Percentiles rank a stretch among this genome's conserved stretches.
Evolutionary conservation across 2,888 invertebrate genomes (phyloP).

Genomic region (Latrodectus hesperus): DNA sequence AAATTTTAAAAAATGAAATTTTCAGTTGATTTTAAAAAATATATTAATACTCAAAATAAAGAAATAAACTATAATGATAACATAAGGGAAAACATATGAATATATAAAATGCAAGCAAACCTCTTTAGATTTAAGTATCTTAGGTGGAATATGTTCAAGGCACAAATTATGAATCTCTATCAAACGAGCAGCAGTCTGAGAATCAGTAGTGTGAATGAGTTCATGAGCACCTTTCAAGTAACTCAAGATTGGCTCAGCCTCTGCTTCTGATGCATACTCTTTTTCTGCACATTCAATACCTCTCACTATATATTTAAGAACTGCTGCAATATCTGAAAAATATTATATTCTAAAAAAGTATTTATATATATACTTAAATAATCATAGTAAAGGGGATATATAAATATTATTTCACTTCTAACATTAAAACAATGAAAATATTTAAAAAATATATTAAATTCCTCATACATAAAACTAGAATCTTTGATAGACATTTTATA

Average conservation of each 20-base stretch:
- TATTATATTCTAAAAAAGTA: not conserved
- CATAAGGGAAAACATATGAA: too few relatives aligned
- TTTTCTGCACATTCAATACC: slow-evolving; percentile 72
- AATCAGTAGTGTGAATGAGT: slow-evolving; percentile 71
- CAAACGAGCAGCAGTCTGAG: slow-evolving; percentile 76
- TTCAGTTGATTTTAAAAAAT: too few relatives aligned
- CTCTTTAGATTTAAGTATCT: slow-evolving; percentile 80
- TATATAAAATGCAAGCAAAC: slow-evolving; percentile 74
- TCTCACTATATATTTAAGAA: slow-evolving; percentile 72
- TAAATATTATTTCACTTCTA: too few relatives aligned
- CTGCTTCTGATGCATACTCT: slow-evolving; percentile 65
- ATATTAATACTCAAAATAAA: too few relatives aligned
- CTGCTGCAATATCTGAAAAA: slow-evolving; percentile 72
- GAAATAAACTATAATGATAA: too few relatives aligned
- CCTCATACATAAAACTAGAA: too few relatives aligned
- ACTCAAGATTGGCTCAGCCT: slow-evolving; percentile 59
- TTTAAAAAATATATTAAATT: too few relatives aligned
- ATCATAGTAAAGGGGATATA: too few relatives aligned
- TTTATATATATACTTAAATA: not conserved
- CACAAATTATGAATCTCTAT: slow-evolving; percentile 78
- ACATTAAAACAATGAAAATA: too few relatives aligned
- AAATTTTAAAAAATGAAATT: too few relatives aligned
- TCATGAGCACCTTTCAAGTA: slow-evolving; percentile 73
- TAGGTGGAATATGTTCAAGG: slow-evolving; percentile 83
- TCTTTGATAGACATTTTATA: too few relatives aligned